Evolutionary conservation across 2,113 vertebrate genomes (phyloP), one percentile per base, ranked within the genome.

Genomic region (Leucopsar rothschildi): DNA sequence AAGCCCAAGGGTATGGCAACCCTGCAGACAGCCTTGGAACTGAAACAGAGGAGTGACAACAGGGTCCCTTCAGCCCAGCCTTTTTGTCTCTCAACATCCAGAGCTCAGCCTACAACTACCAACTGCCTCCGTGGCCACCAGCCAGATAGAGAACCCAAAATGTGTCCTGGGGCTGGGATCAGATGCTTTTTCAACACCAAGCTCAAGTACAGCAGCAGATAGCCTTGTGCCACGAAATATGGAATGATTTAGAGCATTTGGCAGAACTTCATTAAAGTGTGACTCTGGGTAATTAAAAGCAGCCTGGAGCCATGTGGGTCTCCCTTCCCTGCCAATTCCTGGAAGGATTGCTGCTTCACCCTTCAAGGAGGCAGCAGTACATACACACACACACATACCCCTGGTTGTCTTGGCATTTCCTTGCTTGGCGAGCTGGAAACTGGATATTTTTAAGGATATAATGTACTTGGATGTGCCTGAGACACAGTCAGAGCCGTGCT

Each of bases 251-350:
- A 63, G 18, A 76, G 39, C 1, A 0, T 86, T 92, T 96, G 95
- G 86, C 90, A 95, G 68, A 81, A 72, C 42, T 65, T 63, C 75
- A 60, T 92, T 68, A 60, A 82, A 93, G 31, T 37, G 59, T 69
- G 90, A 76, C 61, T 95, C 76, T 77, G 50, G 53, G 40, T 93
- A 97, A 96, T 96, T 90, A 86, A 91, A 94, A 92, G 64, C 82
- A 92, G 96, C 64, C 57, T 76, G 73, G 42, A 94, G 86, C 88
- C 75, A 65, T 90, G 76, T 82, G 53, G 37, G 59, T 84, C 87
- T 75, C 68, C 39, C 33, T 35, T 90, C 90, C 52, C 9, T 81
- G 60, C 75, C 82, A 83, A 0, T 78, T 92, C 92, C 86, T 89
- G 90, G 86, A 87, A 96, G 56, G 52, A 89, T 14, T 81, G 40